Evolutionary conservation across 2,888 invertebrate species (phyloP), one percentile per base, ranked within the genome.

Genomic region (Rhamnusium bicolor): DNA sequence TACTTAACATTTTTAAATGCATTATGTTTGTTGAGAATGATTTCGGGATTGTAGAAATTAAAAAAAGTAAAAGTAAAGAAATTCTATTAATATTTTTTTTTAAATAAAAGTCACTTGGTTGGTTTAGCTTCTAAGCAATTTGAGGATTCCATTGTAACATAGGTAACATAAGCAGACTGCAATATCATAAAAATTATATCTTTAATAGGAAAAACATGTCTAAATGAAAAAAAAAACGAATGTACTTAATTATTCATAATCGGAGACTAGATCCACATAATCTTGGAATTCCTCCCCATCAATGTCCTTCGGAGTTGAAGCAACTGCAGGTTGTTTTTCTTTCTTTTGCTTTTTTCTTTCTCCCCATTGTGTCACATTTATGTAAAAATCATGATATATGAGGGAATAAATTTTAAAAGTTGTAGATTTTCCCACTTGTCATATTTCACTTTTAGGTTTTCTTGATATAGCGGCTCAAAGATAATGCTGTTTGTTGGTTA

Each of bases 191-290:
- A 58, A 27, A 58, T 54, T 29, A 58, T 58, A 29, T 16, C 14
- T 58, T 58, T 58, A 8, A 58, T 58, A 29, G 14, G 18, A 58
- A 29, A 58, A 58, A 58, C 5, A 54, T 12, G 24, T 54, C 32
- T 29, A 29, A 29, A 58, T 58, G 54, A 58, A 58, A 58, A n/a
- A n/a, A n/a, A n/a, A 58, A 58, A 29, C 27, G 27, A 58, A 58
- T 58, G 12, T 21, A 54, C 3, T 24, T 54, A 54, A 54, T 54
- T 54, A 54, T 54, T 54, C 24, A 54, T 54, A 54, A 54, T 54
- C 54, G 54, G 54, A 54, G 54, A 54, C 54, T 54, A 54, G 24
- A 54, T 54, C 54, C 54, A 54, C 54, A 54, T 21, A 54, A 46
- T 46, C 46, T 54, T 54, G 21, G 54, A 54, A 54, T 54, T 54